Evolutionary conservation across 2,888 invertebrate genomes (phyloP).

Genomic region (Chymomyza caudatula): DNA sequence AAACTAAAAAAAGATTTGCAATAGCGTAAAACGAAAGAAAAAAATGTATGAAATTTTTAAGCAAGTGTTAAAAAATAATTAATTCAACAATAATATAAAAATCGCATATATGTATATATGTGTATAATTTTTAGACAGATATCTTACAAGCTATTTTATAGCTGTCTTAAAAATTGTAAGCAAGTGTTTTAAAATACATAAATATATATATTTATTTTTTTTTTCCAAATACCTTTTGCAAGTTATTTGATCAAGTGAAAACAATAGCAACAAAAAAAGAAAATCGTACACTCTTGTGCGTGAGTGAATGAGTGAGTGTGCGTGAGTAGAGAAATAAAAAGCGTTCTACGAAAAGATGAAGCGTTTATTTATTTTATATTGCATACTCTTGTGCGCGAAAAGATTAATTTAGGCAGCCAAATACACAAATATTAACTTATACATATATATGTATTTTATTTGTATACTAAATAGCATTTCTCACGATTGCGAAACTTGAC

Average conservation of each 20-base stretch:
- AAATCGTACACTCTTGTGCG: neutral
- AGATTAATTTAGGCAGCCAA: constrained; percentile 10
- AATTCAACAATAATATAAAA: neutral
- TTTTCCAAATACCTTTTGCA: neutral
- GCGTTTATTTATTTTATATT: neutral
- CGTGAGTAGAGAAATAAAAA: neutral
- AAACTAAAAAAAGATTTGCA: constrained; percentile 5
- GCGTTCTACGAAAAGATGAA: too few relatives aligned
- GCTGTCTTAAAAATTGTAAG: neutral
- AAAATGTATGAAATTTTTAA: constrained; percentile 17
- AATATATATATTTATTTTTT: neutral
- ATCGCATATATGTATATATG: neutral
- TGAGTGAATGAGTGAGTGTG: neutral
- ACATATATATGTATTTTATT: neutral
- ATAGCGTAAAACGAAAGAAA: neutral
- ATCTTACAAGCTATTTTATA: too few relatives aligned
- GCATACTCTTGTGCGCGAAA: neutral
- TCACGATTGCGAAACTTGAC: constrained; percentile 63
- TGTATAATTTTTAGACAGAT: too few relatives aligned
- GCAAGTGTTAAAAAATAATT: neutral
- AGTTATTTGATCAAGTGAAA: constrained; percentile 17
- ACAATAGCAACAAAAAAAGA: constrained; percentile 1
- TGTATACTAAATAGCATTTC: constrained; percentile 18
- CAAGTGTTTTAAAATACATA: neutral
- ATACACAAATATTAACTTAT: constrained; percentile 3